Conservation (phyloP, 1,140 invertebrate genomes). For the Brachystomella parvula region DNA sequence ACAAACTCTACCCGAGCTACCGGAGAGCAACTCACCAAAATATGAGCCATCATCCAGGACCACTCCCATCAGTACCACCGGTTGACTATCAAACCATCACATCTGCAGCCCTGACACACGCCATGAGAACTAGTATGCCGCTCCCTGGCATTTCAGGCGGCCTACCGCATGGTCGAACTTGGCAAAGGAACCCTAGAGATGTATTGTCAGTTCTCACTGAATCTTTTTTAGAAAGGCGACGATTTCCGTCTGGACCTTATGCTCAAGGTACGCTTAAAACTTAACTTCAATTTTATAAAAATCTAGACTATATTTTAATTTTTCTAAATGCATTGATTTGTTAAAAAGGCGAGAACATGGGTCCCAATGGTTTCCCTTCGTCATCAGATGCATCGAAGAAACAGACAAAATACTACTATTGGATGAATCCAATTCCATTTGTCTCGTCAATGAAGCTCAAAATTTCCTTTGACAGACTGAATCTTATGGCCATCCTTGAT, state of each 20-base stretch:
- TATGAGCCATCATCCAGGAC: conserved; percentile 18
- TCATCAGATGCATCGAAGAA: conserved; percentile 18
- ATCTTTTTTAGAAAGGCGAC: conserved; percentile 27
- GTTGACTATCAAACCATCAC: conserved; percentile 21
- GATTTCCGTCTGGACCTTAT: conserved; percentile 25
- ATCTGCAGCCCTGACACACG: conserved; percentile 15
- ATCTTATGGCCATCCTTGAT: conserved; percentile 85
- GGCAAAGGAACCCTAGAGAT: conserved; percentile 35
- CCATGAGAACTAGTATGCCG: not conserved
- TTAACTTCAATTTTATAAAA: not conserved
- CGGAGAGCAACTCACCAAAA: not conserved
- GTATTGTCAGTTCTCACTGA: conserved; percentile 36
- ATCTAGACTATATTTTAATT: not conserved
- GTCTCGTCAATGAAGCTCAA: conserved; percentile 20
- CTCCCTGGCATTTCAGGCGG: not conserved
- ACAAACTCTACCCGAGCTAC: conserved; percentile 32
- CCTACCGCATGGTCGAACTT: conserved; percentile 25
- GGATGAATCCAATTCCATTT: conserved; percentile 33
- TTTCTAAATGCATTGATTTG: not conserved
- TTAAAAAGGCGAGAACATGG: not conserved
- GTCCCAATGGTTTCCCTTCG: conserved; percentile 2
- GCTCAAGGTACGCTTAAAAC: not conserved
- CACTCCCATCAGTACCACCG: conserved; percentile 33
- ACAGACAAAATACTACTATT: conserved; percentile 29
- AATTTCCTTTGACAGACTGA: conserved; percentile 75